Evolutionary conservation across 2,113 vertebrate species (phyloP).

Genomic region (Gallinago paraguaiae): DNA sequence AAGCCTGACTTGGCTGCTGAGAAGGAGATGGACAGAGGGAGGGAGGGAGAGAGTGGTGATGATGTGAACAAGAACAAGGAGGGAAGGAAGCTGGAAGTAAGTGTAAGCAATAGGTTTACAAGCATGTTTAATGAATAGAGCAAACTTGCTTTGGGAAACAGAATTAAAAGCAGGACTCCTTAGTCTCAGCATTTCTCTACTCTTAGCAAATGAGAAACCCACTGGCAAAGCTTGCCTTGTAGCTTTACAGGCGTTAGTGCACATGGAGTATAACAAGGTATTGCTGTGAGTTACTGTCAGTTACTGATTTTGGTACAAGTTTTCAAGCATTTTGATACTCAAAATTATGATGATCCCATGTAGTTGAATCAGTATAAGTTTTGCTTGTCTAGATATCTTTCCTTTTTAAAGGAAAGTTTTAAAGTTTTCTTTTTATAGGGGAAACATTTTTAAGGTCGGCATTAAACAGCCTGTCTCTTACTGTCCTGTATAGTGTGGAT

Average conservation of each 20-base stretch:
- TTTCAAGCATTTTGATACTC: background rate
- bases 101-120: background rate
- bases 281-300: background rate
- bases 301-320: background rate
- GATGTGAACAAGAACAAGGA: background rate
- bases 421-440: background rate
- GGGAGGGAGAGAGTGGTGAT: accelerated
- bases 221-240: background rate
- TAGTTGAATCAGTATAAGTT: background rate
- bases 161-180: background rate
- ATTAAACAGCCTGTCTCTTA: background rate
- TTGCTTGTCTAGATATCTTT: background rate
- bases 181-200: background rate
- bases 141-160: background rate
- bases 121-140: background rate
- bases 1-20: background rate
- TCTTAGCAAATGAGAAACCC: background rate
- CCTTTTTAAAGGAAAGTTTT: background rate
- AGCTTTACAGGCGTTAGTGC: background rate
- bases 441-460: background rate
- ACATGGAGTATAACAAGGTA: background rate
- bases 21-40: background rate
- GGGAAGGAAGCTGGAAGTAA: background rate
- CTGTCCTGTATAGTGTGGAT: background rate
- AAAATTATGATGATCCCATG: background rate